Conservation (phyloP, 2,888 invertebrate genomes). For the Tipula vernalis region DNA sequence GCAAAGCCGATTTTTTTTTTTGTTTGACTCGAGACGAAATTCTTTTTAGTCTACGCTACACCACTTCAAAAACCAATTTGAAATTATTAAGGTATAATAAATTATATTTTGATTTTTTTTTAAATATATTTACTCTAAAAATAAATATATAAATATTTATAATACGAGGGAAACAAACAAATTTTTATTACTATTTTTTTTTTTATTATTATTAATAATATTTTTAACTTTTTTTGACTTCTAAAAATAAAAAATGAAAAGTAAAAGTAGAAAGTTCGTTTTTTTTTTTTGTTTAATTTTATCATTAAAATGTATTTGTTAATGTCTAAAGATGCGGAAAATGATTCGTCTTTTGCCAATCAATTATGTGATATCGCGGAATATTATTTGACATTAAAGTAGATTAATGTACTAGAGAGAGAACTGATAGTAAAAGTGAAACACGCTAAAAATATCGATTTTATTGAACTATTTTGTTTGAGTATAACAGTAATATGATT, state of each 20-base stretch:
- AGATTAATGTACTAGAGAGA: no score
- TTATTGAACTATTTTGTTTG: no score
- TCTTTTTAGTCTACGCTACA: not conserved
- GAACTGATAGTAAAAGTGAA: no score
- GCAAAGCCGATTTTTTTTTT: not conserved
- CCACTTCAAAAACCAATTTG: not conserved
- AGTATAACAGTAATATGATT: no score
- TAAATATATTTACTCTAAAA: not conserved
- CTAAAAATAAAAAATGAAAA: not conserved
- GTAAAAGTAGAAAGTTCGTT: not conserved
- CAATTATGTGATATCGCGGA: no score
- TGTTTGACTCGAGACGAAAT: not conserved
- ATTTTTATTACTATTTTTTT: not conserved
- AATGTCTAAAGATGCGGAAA: not conserved
- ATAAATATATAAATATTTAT: not conserved
- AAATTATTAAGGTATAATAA: not conserved
- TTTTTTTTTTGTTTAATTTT: not conserved
- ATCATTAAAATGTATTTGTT: not conserved
- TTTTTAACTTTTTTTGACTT: not conserved
- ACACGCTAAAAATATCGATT: no score
- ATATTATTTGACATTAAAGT: no score
- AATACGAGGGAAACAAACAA: not conserved
- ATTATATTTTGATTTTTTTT: not conserved
- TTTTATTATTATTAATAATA: not conserved
- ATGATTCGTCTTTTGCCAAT: not conserved